Evolutionary conservation across 2,797 vertebrate genomes (phyloP), one percentile per base, ranked within the genome.

Genomic region (Hydrophis major): DNA sequence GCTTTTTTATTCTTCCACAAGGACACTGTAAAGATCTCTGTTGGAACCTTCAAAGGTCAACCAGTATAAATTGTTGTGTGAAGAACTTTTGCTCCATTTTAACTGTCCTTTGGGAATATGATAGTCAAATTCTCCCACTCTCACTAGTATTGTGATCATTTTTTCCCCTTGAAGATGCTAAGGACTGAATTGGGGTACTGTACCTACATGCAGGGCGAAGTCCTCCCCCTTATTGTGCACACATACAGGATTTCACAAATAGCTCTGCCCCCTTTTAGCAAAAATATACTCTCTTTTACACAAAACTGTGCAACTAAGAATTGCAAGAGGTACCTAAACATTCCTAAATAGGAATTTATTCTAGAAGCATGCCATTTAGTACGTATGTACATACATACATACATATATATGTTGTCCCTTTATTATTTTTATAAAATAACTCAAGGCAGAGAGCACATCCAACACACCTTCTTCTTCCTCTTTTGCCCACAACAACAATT

Each of bases 21-120:
- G 13, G 47, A n/a, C 27, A 86, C 59, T 42, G 2, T 66, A 88
- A 78, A 91, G 0, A 28, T 0, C 50, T 63, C 78, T 37, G n/a
- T 25, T 47, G n/a, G 5, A 53, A 86, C 50, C 86, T 63, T 3
- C 60, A 18, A 56, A 63, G n/a, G 25, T 63, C 69, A 61, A 25
- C 20, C 3, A 10, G 25, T 42, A 6, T 6, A 56, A 89, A 78
- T 12, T 0, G 4, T 37, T n/a, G 4, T 37, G 86, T 3, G n/a
- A 28, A 14, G 25, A 42, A 78, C 27, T n/a, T 88, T 59, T 88
- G 53, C 6, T 66, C 53, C 91, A 74, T 37, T 28, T 74, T 11
- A 53, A 61, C 10, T 55, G 20, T 55, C 69, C 12, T 59, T 20
- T 12, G 20, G 16, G 55, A 63, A 86, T 32, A 53, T 22, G 47